Conservation (phyloP, 2,113 vertebrate genomes). For the Heliornis fulica region DNA sequence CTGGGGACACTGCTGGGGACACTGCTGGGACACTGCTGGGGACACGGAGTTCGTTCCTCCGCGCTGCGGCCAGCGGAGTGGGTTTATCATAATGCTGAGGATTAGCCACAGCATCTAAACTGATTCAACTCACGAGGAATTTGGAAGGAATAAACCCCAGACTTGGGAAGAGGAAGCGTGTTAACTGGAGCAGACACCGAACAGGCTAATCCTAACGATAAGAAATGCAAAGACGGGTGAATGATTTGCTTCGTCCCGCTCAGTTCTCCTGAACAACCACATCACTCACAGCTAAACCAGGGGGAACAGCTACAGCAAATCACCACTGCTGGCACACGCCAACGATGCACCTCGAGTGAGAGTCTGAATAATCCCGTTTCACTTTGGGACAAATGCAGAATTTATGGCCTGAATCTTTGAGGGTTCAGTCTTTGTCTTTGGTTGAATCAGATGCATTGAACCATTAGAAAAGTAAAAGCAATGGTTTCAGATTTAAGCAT, state of each 20-base stretch:
- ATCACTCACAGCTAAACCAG: not conserved
- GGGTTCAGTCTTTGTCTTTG: not conserved
- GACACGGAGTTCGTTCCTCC: not conserved
- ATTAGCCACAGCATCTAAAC: slow-evolving; percentile 4
- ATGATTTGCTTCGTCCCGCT: slow-evolving; percentile 38
- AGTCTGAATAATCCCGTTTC: slow-evolving; percentile 26
- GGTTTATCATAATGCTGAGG: not conserved
- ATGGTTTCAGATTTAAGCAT: not conserved
- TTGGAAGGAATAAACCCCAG: slow-evolving; percentile 20
- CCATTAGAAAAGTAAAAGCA: not conserved
- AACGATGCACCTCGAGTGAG: slow-evolving; percentile 39
- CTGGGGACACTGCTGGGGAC: not conserved
- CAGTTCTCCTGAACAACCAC: slow-evolving; percentile 16
- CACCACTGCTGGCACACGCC: slow-evolving; percentile 35
- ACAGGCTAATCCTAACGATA: slow-evolving; percentile 53
- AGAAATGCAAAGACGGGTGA: slow-evolving; percentile 49
- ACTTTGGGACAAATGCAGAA: not conserved
- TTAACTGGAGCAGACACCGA: slow-evolving; percentile 55
- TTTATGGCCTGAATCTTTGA: not conserved
- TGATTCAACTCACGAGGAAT: slow-evolving; percentile 10
- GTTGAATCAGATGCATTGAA: not conserved
- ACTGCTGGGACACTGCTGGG: not conserved
- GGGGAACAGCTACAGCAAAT: slow-evolving; percentile 39
- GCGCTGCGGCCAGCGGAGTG: not conserved
- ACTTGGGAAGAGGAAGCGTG: slow-evolving; percentile 14